Percentiles rank a stretch among this genome's conserved stretches.
These are phyloP conservation scores for Antrozous pallidus DNA, from an alignment of 2,797 vertebrate genomes.

Conservation along the genomic window DNA sequence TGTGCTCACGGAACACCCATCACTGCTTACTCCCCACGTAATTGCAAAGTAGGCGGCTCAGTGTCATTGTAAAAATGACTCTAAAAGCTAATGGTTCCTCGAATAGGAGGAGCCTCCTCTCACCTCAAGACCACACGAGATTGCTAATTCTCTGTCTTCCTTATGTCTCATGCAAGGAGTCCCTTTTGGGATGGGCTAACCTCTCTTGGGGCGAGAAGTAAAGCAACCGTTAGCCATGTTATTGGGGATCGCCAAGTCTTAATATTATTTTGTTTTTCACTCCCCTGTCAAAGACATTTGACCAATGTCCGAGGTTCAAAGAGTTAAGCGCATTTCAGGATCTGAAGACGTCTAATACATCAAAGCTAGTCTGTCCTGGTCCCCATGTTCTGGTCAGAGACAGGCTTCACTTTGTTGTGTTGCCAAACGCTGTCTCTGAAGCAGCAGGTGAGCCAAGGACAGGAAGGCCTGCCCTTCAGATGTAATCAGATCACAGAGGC, in stretches of 20 bases:
- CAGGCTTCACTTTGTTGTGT: background rate
- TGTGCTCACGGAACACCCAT: background rate
- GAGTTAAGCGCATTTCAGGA: background rate
- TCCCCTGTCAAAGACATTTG: background rate
- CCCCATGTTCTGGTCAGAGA: background rate
- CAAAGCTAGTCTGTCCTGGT: background rate
- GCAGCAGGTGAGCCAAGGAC: background rate
- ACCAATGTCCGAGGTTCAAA: background rate
- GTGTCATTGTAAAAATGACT: conserved; percentile 47
- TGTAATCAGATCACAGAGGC: background rate
- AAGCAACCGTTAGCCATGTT: background rate
- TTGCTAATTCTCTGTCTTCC: background rate
- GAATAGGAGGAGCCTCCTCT: background rate
- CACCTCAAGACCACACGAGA: background rate
- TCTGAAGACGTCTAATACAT: background rate
- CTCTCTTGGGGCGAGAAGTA: background rate
- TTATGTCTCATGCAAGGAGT: background rate
- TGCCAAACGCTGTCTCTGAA: background rate
- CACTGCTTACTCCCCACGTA: background rate
- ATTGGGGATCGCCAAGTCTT: background rate
- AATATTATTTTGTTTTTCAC: background rate
- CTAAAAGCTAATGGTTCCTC: conserved; percentile 56
- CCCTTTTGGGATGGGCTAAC: fast-evolving
- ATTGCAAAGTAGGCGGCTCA: conserved; percentile 57
- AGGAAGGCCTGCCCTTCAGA: background rate